Evolutionary conservation across 1,140 invertebrate species (phyloP), one percentile per base, ranked within the genome.

Genomic region (Akabosia matsudoensis): DNA sequence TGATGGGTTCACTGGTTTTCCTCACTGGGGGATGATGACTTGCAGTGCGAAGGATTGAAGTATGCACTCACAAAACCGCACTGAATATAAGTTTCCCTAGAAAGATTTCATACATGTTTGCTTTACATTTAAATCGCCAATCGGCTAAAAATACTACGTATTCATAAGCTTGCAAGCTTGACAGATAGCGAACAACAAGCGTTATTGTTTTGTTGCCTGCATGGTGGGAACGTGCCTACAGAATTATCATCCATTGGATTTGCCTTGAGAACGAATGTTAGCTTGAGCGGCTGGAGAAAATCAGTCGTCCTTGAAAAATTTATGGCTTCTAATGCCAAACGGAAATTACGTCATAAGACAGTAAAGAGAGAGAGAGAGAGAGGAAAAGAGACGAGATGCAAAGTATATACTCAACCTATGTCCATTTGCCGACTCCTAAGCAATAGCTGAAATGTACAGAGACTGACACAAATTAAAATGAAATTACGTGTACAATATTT

Each of bases 261-360:
- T n/a, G n/a, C n/a, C n/a, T n/a, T n/a, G n/a, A n/a, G n/a, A n/a
- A n/a, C n/a, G n/a, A n/a, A n/a, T n/a, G n/a, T n/a, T n/a, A n/a
- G 22, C 37, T 56, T 52, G 26, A 56, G 74, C 33, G 34, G 73
- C 76, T 80, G 79, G 79, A 80, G 79, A 78, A 79, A 80, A 80
- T 80, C 79, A 78, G 76, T 79, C 76, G 76, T 33, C 80, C 80
- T 79, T 79, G 77, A 81, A 81, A 78, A 81, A 81, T 81, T 81
- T 81, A 81, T 81, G 80, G 72, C 78, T 81, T 74, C 78, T 81
- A 81, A 79, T 81, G 74, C 78, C 77, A 78, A 81, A 75, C 80
- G 80, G 80, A 81, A 81, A 81, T 80, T 80, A 80, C 79, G 77
- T 80, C 77, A 80, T 77, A 75, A 67, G 31, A n/a, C 10, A 76